Base-by-base conservation (phyloP, 2,888 invertebrate genomes). In the Acleris emargana region DNA sequence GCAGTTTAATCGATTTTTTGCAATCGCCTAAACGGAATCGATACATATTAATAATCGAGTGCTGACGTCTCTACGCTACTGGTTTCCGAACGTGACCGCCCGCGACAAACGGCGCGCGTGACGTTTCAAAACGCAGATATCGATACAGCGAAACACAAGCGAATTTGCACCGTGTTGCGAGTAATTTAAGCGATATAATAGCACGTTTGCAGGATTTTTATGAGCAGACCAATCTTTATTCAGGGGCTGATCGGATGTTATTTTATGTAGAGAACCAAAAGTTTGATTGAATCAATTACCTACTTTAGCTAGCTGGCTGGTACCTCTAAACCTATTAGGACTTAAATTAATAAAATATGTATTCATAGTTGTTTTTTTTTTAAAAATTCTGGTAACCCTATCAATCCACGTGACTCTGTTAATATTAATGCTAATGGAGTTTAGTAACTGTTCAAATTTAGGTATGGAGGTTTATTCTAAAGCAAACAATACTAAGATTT, bases 41-140 rank as follows among this genome's bases (percentile, higher is more conserved):
- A 83, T 77, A 80, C 73, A 76, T 75, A 69, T 76, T 75, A 38
- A 72, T 70, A 66, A 72, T 73, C 72, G 67, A 68, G 64, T 60
- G 69, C 68, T 76, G 76, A 73, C 86, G 78, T 81, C 73, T 73
- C 60, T 58, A 80, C 74, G 86, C 91, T 89, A 89, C 90, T 79
- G 90, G 86, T 79, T 76, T 79, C 76, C 72, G 83, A 89, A 84
- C 90, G 90, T 90, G 91, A 91, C 88, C 78, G 78, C 73, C 74
- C 76, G 88, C 88, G 88, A 88, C 87, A 87, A 86, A 88, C 88
- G 81, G 84, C 85, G 84, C 87, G 86, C 89, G 87, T 88, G 89
- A 89, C 83, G 86, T 81, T 81, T 82, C 75, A 77, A 78, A 84
- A 86, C 81, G 81, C 80, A 79, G 87, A 85, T 87, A 88, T 68